Evolutionary conservation across 37 sponge, comb jelly and placozoan species (phyloP).

Genomic region (Petrosia ficiformis): DNA sequence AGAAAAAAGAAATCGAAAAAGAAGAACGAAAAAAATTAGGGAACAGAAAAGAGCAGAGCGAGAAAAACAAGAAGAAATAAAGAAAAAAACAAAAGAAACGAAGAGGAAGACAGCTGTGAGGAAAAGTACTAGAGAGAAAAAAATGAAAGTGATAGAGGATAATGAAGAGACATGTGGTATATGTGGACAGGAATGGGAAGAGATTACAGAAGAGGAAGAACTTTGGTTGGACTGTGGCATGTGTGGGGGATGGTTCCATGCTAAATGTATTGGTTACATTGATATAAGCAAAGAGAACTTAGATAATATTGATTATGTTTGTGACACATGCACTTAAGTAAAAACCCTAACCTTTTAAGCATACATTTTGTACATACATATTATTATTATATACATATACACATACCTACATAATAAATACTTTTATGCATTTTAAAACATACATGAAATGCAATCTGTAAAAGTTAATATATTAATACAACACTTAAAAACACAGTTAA

Average conservation of each 20-base stretch:
- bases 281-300: neutral
- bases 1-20: neutral
- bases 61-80: neutral
- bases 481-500: too few species aligned
- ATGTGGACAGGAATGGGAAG: neutral
- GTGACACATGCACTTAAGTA: neutral
- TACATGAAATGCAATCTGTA: too few species aligned
- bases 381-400: too few species aligned
- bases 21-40: neutral
- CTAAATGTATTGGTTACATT: neutral
- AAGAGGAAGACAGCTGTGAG: neutral
- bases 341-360: too few species aligned
- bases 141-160: neutral
- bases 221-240: neutral
- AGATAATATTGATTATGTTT: neutral
- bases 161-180: neutral
- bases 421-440: too few species aligned
- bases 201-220: neutral
- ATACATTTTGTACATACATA: too few species aligned
- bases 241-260: neutral
- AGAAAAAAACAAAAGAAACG: neutral
- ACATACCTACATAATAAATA: too few species aligned
- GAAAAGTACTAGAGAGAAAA: neutral
- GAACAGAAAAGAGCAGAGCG: neutral
- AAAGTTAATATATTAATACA: too few species aligned